phyloP scores from a whole-genome alignment of 2,113 vertebrate species.

The Aythya baeri region DNA sequence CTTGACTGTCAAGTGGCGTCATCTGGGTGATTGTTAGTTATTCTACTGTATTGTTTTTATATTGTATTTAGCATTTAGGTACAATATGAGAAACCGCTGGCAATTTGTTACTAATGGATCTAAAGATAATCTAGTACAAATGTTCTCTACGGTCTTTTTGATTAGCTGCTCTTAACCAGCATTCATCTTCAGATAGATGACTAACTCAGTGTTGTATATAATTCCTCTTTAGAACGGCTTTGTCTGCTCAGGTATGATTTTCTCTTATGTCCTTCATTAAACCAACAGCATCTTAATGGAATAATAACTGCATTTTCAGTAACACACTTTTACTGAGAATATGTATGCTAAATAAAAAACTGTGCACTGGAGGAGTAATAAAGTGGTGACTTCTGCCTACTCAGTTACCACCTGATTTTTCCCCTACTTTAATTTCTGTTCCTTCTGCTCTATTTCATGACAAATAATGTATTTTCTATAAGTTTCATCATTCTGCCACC shows the following conservation, averaged over 20 bases:
- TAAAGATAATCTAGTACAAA: neutral
- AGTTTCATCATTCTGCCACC: conserved; percentile 62
- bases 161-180: neutral
- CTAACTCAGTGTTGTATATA: neutral
- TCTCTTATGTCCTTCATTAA: conserved; percentile 9
- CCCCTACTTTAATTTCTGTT: conserved; percentile 29
- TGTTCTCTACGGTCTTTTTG: neutral
- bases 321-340: conserved; percentile 10
- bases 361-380: conserved; percentile 39
- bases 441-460: conserved; percentile 57
- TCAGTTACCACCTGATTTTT: conserved; percentile 9
- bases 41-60: neutral
- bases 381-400: conserved; percentile 53
- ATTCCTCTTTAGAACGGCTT: neutral
- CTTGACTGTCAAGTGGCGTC: neutral
- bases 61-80: neutral
- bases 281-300: conserved; percentile 32
- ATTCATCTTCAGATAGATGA: conserved; percentile 18
- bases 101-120: neutral
- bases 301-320: conserved; percentile 31
- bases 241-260: neutral
- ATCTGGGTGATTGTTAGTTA: conserved; percentile 1
- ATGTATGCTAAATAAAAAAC: conserved; percentile 24
- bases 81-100: neutral
- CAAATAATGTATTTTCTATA: conserved; percentile 51